Base-by-base conservation (phyloP, 1,140 invertebrate genomes). In the Leptoteleia sp. region DNA sequence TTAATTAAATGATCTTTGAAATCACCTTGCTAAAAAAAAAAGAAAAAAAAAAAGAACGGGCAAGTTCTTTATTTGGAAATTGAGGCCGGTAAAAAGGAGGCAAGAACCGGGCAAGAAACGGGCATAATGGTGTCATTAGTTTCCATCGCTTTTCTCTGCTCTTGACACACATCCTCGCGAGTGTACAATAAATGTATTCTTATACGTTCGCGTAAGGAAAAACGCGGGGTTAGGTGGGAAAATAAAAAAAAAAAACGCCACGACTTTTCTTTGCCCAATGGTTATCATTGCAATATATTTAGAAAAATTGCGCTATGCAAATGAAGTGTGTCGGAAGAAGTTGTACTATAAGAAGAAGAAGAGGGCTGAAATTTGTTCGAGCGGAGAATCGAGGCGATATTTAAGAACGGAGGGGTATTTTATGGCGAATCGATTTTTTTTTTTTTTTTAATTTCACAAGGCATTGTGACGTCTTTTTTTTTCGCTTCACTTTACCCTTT, bases 111-210 rank as follows among this genome's bases (percentile, higher is more conserved):
- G n/a, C n/a, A n/a, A n/a, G n/a, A n/a, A n/a, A n/a, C n/a, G 35
- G 54, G 62, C 29, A 31, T 54, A 54, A 54, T 52, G 25, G 15
- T 12, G 19, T 6, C 29, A 48, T 47, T 48, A 17, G 48, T 45
- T 54, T 67, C 8, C 40, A n/a, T 54, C 16, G 4, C 45, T 45
- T 45, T 55, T 37, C 13, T 2, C 19, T 22, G 19, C 38, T 48
- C 12, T 52, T 65, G 62, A 55, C 38, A 45, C n/a, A 29, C 12
- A 54, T 54, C 29, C 25, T 5, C 47, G 13, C 54, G 27, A 35
- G 35, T 67, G 48, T 54, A 50, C 43, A 52, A 50, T 42, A 54
- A 25, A 67, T 45, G 22, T 45, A 67, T 54, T 67, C 29, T 67
- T 54, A 54, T 25, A 35, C 17, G 9, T 40, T 4, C 9, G 27